Conservation (phyloP, 2,888 invertebrate genomes). For the Acanthacorydalis orientalis region DNA sequence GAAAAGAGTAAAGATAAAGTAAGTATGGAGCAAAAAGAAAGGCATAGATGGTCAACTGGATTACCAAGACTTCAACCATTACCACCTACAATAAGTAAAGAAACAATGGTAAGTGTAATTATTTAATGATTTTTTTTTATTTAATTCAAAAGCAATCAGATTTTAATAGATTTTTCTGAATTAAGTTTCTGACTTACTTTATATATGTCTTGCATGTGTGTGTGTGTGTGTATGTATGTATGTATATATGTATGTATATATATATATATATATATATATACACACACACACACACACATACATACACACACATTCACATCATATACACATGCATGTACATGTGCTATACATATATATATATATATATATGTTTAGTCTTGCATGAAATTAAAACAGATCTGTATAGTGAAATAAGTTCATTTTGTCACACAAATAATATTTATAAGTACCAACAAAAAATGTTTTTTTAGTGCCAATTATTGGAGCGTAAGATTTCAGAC, state of each 20-base stretch:
- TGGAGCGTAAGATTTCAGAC: conserved; percentile 52
- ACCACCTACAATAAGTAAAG: conserved; percentile 61
- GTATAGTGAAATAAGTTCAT: too few relatives aligned
- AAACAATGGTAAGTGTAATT: conserved; percentile 46
- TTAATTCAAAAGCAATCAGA: too few relatives aligned
- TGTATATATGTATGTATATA: too few relatives aligned
- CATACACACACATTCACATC: too few relatives aligned
- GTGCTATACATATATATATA: background rate
- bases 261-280: too few relatives aligned
- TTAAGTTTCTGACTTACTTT: too few relatives aligned
- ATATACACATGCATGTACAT: too few relatives aligned
- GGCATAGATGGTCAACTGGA: conserved; percentile 56
- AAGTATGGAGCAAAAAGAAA: conserved; percentile 25
- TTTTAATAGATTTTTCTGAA: too few relatives aligned
- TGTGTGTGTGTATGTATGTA: too few relatives aligned
- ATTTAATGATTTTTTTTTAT: too few relatives aligned
- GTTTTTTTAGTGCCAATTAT: conserved; percentile 37
- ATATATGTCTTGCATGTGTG: too few relatives aligned
- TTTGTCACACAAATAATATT: background rate
- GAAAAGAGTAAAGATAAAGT: conserved; percentile 35
- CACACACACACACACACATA: too few relatives aligned
- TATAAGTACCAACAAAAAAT: conserved; percentile 3
- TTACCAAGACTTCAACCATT: conserved; percentile 51
- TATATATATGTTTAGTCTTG: background rate
- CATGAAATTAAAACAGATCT: background rate